phyloP scores from a whole-genome alignment of 2,113 vertebrate genomes.

The Aldabrachelys gigantea region DNA sequence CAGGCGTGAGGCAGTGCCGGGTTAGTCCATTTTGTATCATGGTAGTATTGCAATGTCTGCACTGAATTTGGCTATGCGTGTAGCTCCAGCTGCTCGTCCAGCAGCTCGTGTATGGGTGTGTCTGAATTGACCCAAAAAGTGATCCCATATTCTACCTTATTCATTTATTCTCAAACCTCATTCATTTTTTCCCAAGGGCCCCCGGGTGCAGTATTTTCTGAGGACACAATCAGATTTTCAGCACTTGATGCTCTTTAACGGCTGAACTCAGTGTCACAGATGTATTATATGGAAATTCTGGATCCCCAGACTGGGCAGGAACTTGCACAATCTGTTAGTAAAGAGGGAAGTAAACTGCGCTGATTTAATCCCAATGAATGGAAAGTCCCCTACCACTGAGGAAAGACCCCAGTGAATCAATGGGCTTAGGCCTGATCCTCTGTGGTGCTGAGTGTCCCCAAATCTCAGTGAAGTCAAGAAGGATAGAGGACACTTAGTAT shows the following conservation, averaged over 20 bases:
- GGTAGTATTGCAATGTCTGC: not conserved
- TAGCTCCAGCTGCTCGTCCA: fast-evolving
- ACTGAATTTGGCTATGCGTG: not conserved
- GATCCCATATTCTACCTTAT: not conserved
- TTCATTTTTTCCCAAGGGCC: not conserved
- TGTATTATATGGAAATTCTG: conserved; percentile 3
- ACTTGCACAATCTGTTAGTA: not conserved
- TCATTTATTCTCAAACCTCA: not conserved
- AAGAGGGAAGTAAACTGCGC: conserved; percentile 16
- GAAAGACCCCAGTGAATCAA: conserved; percentile 32
- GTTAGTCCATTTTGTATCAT: not conserved
- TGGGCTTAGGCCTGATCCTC: not conserved
- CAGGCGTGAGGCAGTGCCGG: not conserved
- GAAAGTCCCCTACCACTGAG: conserved; percentile 8
- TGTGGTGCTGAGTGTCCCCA: not conserved
- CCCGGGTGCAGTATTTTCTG: not conserved
- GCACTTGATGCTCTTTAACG: not conserved
- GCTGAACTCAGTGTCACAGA: not conserved
- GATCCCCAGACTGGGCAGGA: not conserved
- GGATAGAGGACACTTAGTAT: not conserved
- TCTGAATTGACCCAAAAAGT: not conserved
- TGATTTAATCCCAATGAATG: conserved; percentile 31
- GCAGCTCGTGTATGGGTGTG: not conserved
- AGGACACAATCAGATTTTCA: not conserved
- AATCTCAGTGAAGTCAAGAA: not conserved